Evolutionary conservation across 2,113 vertebrate species (phyloP), one percentile per base, ranked within the genome.

Genomic region (Falco punctatus): DNA sequence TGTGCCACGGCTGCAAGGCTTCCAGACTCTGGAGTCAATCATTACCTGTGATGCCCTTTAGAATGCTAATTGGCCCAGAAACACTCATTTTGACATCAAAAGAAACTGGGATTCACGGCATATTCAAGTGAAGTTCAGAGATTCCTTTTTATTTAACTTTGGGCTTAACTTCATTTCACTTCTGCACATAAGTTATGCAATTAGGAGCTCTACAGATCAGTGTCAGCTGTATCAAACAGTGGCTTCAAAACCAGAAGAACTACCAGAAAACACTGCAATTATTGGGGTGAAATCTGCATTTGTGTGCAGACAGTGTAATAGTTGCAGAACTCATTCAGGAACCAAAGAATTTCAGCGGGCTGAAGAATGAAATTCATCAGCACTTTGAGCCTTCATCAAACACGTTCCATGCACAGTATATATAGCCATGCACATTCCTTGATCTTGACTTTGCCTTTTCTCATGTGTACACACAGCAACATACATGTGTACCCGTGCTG

Each of bases 401-500:
- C 30, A 71, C 0, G 0, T 28, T 91, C 33, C 15, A 81, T 7
- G 10, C 10, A 6, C 52, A 77, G 28, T 3, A 17, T 20, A 70
- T n/a, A n/a, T n/a, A n/a, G n/a, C n/a, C n/a, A n/a, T n/a, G n/a
- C 32, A 32, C 15, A 48, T 24, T 57, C 12, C 22, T 35, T 46
- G 12, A 57, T 38, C 57, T 17, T 61, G 42, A 38, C 23, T 89
- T 92, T 66, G 55, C 44, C 48, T 48, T 90, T 92, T 57, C 11
- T 48, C 2, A 0, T 15, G 24, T 19, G 16, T 48, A 66, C 1
- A 1, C 15, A 48, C 4, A 40, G 20, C 11, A 79, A n/a, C 10
- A 7, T 21, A 28, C 0, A 2, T 24, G 12, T 17, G 32, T 30
- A 21, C 17, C 32, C 57, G 23, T 10, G 16, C 27, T 81, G 66